phyloP scores from a whole-genome alignment of 1,140 invertebrate genomes.

The Pteromalus puparum region DNA sequence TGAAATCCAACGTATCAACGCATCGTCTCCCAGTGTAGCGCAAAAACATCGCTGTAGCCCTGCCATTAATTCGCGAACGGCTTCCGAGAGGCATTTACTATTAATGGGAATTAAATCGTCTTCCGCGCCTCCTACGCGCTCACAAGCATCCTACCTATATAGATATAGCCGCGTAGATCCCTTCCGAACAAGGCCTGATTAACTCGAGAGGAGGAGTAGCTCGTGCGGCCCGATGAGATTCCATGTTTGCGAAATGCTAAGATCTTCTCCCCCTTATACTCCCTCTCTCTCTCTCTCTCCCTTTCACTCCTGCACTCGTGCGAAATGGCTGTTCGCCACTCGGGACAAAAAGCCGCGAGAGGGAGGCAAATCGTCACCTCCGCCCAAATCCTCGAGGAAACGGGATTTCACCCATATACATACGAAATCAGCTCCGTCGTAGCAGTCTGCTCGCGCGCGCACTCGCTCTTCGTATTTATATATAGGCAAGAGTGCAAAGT shows the following conservation, averaged over 20 bases:
- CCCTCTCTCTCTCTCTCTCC: background rate
- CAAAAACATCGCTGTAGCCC: background rate
- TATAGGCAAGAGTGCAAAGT: background rate
- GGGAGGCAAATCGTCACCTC: conserved; percentile 22
- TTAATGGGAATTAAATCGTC: conserved; percentile 48
- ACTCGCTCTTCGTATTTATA: too few species aligned
- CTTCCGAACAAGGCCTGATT: conserved; percentile 48
- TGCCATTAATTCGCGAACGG: conserved; percentile 45
- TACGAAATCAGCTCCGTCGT: background rate
- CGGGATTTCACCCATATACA: background rate
- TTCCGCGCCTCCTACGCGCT: background rate
- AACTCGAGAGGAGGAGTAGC: conserved; percentile 39
- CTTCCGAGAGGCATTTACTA: conserved; percentile 38
- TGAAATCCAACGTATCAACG: background rate
- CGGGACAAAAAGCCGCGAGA: conserved; percentile 41
- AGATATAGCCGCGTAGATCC: conserved; percentile 1
- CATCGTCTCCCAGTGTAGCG: too few species aligned
- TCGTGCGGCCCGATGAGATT: conserved; percentile 34
- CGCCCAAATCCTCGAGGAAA: conserved; percentile 26
- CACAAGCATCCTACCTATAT: background rate
- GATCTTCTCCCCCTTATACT: conserved; percentile 9
- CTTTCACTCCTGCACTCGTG: background rate
- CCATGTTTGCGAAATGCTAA: conserved; percentile 48
- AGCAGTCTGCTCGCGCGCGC: background rate
- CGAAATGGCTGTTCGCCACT: conserved; percentile 22